phyloP scores from a whole-genome alignment of 2,113 vertebrate species.

The Thamnophis sirtalis region DNA sequence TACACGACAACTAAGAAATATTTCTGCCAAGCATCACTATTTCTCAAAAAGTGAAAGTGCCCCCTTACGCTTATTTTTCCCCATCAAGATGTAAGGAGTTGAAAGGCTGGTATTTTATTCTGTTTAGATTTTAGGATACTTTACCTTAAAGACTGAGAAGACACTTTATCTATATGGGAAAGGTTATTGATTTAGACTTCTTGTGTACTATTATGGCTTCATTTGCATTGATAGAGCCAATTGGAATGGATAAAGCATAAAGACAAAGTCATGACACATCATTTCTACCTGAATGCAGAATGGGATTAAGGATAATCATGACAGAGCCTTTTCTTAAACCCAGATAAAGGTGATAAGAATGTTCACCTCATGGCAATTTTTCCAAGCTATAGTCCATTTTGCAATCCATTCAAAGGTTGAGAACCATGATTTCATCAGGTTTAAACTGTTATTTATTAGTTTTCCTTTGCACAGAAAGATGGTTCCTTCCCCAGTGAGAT shows the following conservation, averaged over 20 bases:
- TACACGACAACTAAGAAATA: not conserved
- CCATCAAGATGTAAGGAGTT: not conserved
- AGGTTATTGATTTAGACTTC: not conserved
- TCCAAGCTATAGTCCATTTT: not conserved
- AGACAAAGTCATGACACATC: not conserved
- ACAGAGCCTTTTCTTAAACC: not conserved
- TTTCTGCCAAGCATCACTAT: not conserved
- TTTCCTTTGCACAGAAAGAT: not conserved
- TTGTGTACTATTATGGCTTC: not conserved
- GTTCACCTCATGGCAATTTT: not conserved
- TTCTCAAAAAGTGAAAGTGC: not conserved
- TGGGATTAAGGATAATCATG: not conserved
- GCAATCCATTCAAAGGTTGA: not conserved
- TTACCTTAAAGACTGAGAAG: not conserved
- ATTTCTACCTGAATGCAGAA: not conserved
- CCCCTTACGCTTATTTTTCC: not conserved
- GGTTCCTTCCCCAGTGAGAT: not conserved
- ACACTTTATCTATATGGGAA: not conserved
- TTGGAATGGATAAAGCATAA: not conserved
- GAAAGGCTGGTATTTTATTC: not conserved
- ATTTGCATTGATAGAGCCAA: not conserved
- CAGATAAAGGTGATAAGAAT: not conserved
- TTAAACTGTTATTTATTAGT: not conserved
- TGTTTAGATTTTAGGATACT: not conserved
- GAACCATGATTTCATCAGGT: not conserved